Conservation (phyloP, 2,113 vertebrate species). For the Lota lota region DNA sequence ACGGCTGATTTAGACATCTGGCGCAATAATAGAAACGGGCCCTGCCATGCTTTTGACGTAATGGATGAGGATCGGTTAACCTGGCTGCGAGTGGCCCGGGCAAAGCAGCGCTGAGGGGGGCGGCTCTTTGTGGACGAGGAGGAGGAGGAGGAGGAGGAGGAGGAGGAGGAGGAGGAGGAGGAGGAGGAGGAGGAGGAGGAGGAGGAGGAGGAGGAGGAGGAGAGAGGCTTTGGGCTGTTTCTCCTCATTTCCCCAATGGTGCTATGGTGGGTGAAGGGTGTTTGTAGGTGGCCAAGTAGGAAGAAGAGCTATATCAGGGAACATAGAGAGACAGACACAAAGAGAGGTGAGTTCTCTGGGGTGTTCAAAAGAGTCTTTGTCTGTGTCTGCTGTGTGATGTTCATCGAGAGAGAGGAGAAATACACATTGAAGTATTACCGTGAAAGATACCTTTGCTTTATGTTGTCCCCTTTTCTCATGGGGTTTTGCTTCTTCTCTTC, state of each 20-base stretch:
- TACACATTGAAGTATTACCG: neutral
- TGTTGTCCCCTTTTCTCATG: too few relatives aligned
- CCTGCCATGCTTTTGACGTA: slow-evolving; percentile 48
- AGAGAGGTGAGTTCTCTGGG: neutral
- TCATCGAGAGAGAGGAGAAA: neutral
- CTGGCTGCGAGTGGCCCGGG: too few relatives aligned
- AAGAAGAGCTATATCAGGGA: neutral
- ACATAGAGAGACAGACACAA: neutral
- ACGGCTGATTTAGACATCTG: slow-evolving; percentile 71
- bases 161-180: too few relatives aligned
- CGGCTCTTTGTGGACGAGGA: neutral
- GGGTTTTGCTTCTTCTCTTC: too few relatives aligned
- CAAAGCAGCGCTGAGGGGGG: neutral
- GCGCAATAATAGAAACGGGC: slow-evolving; percentile 62
- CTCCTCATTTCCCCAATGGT: slow-evolving; percentile 17
- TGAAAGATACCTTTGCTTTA: too few relatives aligned
- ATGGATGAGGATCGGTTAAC: slow-evolving; percentile 55
- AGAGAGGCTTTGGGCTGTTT: slow-evolving; percentile 47
- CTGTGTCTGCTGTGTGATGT: too few relatives aligned
- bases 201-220: too few relatives aligned
- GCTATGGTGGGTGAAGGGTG: slow-evolving; percentile 13
- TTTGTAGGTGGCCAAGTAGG: slow-evolving; percentile 14
- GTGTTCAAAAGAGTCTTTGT: too few relatives aligned
- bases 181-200: too few relatives aligned
- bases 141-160: neutral